Base-by-base conservation (phyloP, 2,113 vertebrate genomes). In the Xiphias gladius region DNA sequence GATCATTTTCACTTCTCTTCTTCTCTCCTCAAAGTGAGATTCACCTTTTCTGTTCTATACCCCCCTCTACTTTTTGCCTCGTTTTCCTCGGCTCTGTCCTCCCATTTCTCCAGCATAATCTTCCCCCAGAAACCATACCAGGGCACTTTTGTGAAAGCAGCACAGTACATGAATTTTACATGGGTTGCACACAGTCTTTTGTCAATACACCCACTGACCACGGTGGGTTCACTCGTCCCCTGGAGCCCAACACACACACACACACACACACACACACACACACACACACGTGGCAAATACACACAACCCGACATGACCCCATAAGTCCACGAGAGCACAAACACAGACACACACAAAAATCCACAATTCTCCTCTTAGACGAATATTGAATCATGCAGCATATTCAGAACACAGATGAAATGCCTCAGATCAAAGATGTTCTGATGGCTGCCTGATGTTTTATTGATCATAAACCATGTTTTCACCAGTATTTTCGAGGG, bases 91-190 rank as follows among this genome's bases (percentile, higher is more conserved):
- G 14, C 39, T 75, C 54, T 50, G 13, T 86, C 79, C 37, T 71
- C 72, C 75, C 64, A 32, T 65, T 50, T 67, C 71, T 83, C 30
- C 76, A 1, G 63, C 24, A 73, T 85, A 80, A 87, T 87, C 69
- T 77, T 62, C 59, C 84, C 62, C 74, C 20, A 57, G 79, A 84
- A 88, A 80, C 85, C 82, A 66, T 67, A 70, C 71, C 57, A n/a
- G 43, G 48, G 7, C 55, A 86, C 80, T 82, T 86, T 90, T 79
- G 73, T 86, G 77, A 76, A 70, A 72, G 86, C 76, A 69, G 79
- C 64, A 41, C 63, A 69, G 74, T 50, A 75, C 69, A 91, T 93
- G 80, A 87, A 92, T 93, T 89, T 91, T 88, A 91, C 87, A 91
- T 88, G 54, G 76, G 70, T 74, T 80, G 76, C 72, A 79, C 79